Evolutionary conservation across 1,140 invertebrate species (phyloP).

Genomic region (Papilio glaucus): DNA sequence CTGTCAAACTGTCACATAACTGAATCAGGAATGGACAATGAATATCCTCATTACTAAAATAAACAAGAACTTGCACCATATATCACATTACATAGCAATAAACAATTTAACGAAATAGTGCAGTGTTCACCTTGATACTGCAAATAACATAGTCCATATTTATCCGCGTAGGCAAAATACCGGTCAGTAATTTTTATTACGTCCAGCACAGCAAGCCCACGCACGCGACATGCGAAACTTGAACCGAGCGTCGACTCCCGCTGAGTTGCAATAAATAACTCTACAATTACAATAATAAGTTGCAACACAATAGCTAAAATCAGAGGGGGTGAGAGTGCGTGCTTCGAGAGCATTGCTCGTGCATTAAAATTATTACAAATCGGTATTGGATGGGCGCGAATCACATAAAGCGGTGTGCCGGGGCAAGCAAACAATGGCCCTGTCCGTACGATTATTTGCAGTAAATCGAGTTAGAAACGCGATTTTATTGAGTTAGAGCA

Average conservation of each 20-base stretch:
- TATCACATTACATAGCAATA: background rate
- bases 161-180: background rate
- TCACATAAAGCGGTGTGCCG: conserved; percentile 55
- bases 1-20: background rate
- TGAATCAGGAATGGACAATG: background rate
- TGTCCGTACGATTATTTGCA: conserved; percentile 57
- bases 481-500: conserved; percentile 64
- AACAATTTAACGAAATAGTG: background rate
- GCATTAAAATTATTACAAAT: conserved; percentile 80
- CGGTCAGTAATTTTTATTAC: conserved; percentile 9
- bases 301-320: conserved; percentile 54
- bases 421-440: conserved; percentile 55
- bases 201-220: background rate
- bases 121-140: background rate
- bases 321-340: conserved; percentile 53
- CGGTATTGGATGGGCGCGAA: conserved; percentile 71
- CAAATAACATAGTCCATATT: conserved; percentile 2
- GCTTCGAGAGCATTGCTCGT: conserved; percentile 56
- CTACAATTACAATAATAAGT: conserved; percentile 61
- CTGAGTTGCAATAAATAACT: conserved; percentile 64
- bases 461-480: conserved; percentile 60
- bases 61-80: background rate
- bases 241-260: conserved; percentile 50
- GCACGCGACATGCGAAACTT: conserved; percentile 42
- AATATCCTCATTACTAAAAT: background rate